Evolutionary conservation across 2,797 vertebrate species (phyloP), one percentile per base, ranked within the genome.

Genomic region (Arrhamphus sclerolepis): DNA sequence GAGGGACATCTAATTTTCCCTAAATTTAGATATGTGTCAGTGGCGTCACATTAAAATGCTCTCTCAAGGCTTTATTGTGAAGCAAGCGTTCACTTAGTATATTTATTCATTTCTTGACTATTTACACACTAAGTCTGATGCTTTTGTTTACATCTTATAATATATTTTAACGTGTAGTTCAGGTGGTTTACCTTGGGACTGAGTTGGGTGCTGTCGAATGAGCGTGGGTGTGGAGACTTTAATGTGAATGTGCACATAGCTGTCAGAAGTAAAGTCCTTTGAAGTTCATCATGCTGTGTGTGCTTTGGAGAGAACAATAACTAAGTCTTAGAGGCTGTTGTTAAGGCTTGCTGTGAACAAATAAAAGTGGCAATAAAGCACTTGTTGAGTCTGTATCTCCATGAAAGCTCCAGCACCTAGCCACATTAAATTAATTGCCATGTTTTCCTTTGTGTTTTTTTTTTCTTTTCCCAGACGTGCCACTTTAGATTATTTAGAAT

Each of bases 51-150:
- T 86, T 88, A 88, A 88, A 88, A 69, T 7, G 2, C 62, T 78
- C 49, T 75, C 58, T 62, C 46, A 13, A 10, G 53, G 65, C 66
- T 87, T 76, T 78, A 78, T 55, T 67, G 69, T 66, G 49, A 73
- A 68, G 44, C 60, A 46, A 26, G 16, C 46, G 56, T 78, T 89
- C 80, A 87, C 75, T 85, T 74, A 82, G 71, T 59, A 75, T 84
- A 89, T 89, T 80, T 86, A 87, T 89, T 87, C 73, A 84, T 89
- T 71, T 71, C 69, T 52, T 61, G 24, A 50, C 66, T 82, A 59
- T 76, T 70, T 78, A 56, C 39, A 64, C 58, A 16, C 29, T 38
- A 42, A 57, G 56, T 72, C 66, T 67, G 57, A 26, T 6, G 24
- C 70, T 75, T 72, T 78, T 89, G 67, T 86, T 88, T 75, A 26